Conservation (phyloP, 2,888 invertebrate genomes). For the Chrysodeixis includens region DNA sequence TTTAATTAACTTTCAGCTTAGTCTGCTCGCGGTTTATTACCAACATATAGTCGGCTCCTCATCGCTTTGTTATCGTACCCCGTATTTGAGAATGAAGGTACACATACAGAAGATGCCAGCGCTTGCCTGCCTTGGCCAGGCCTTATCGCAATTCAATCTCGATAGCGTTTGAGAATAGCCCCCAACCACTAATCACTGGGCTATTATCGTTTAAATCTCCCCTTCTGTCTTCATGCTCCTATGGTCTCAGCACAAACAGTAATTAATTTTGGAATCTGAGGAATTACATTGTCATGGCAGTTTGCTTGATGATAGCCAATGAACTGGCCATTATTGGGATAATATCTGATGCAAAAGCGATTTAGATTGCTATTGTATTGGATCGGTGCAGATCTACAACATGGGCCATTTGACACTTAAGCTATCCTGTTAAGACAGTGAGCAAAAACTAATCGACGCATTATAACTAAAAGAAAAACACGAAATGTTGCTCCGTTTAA, state of each 20-base stretch:
- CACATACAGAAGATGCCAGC: slow-evolving; percentile 16
- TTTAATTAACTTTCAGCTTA: neutral
- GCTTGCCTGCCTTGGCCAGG: slow-evolving; percentile 11
- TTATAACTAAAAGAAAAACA: no score
- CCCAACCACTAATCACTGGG: slow-evolving; percentile 40
- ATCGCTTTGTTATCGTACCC: slow-evolving; percentile 7
- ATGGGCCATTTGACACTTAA: no score
- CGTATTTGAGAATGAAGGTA: slow-evolving; percentile 7
- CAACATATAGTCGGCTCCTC: neutral
- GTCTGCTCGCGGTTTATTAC: neutral
- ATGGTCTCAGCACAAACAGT: slow-evolving; percentile 17
- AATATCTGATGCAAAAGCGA: no score
- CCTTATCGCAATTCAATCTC: slow-evolving; percentile 40
- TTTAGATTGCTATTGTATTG: no score
- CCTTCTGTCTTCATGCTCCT: slow-evolving; percentile 20
- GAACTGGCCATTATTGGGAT: neutral
- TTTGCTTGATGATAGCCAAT: neutral
- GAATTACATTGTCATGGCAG: neutral
- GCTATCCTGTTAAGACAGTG: no score
- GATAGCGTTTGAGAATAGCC: slow-evolving; percentile 39
- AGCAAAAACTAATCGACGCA: no score
- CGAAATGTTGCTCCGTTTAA: no score
- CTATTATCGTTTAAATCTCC: slow-evolving; percentile 46
- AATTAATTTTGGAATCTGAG: slow-evolving; percentile 18
- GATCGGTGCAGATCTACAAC: no score